Base-by-base conservation (phyloP, 2,113 vertebrate species). In the Agelaius phoeniceus region DNA sequence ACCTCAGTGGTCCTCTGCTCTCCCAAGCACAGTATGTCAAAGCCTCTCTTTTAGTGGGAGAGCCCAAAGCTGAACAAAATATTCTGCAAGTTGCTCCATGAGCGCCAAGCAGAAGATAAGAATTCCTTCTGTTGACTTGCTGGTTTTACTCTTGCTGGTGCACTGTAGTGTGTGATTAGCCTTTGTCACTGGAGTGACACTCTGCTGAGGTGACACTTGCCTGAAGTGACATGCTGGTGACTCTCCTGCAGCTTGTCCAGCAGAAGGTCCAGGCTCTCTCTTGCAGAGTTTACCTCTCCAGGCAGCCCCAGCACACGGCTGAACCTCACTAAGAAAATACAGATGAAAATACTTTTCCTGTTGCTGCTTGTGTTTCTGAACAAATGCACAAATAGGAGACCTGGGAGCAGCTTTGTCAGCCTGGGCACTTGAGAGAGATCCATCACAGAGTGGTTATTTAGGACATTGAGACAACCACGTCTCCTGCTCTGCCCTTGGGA, bases 401-500 rank as follows among this genome's bases (percentile, higher is more conserved):
- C 7, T 67, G 71, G 82, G 75, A 86, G 28, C 54, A 1, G 7
- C 55, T 15, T 46, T 72, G 75, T 87, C 72, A 85, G 68, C 75
- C 43, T 10, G 35, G 65, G 89, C 71, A 74, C 84, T 72, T 94
- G 90, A 75, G 72, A 80, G 95, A 66, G 76, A 72, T 90, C 69
- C 65, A 81, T 94, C 87, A 79, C 87, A 23, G 61, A 72, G 51
- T 69, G 75, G 59, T 76, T 91, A 74, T 83, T 51, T 90, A 92
- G 96, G 91, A 83, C 74, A 27, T 49, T 76, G 65, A 75, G 80
- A 67, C 79, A 85, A 28, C 67, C 5, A 22, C 48, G 2, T 31
- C 62, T 83, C 75, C 54, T 68, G 76, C 59, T 89, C 84, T 81
- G 59, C 91, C 90, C 59, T 68, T 30, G 74, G 94, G 94, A 95